These are phyloP conservation scores for Drosophila mojavensis DNA, from an alignment of 1,140 invertebrate species.

Conservation along the genomic window DNA sequence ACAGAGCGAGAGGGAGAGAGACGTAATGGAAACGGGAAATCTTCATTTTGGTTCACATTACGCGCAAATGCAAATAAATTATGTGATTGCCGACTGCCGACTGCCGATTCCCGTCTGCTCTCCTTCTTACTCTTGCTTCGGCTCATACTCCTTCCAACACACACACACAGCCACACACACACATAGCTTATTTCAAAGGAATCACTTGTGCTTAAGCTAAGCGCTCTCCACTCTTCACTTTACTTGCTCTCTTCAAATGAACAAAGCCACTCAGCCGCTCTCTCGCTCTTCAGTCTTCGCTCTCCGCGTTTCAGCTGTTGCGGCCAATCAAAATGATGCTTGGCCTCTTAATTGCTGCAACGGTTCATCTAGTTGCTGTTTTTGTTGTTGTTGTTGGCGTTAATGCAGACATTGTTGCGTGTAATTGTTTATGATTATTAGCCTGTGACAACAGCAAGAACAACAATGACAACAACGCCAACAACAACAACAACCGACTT, in stretches of 20 bases:
- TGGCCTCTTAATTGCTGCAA: conserved; percentile 38
- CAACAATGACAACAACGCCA: background rate
- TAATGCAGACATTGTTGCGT: conserved; percentile 48
- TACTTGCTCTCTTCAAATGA: background rate
- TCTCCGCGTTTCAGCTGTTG: background rate
- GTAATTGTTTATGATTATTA: conserved; percentile 61
- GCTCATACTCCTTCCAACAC: no score
- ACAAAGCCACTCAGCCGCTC: background rate
- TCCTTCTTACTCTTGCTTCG: background rate
- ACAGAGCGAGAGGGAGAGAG: no score
- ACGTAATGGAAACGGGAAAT: conserved; percentile 49
- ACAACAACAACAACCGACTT: background rate
- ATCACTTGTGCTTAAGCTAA: background rate
- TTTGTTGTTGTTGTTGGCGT: conserved; percentile 13
- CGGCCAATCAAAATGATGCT: conserved; percentile 34
- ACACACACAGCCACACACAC: background rate
- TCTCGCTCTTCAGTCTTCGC: background rate
- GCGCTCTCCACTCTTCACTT: background rate
- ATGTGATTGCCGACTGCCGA: background rate
- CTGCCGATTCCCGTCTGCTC: background rate
- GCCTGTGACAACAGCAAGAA: conserved; percentile 19
- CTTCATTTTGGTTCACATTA: conserved; percentile 39
- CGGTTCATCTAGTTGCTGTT: conserved; percentile 3
- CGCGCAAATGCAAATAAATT: conserved; percentile 3
- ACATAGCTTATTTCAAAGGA: background rate